Evolutionary conservation across 2,888 invertebrate species (phyloP).

Genomic region (Caradrina clavipalpis): DNA sequence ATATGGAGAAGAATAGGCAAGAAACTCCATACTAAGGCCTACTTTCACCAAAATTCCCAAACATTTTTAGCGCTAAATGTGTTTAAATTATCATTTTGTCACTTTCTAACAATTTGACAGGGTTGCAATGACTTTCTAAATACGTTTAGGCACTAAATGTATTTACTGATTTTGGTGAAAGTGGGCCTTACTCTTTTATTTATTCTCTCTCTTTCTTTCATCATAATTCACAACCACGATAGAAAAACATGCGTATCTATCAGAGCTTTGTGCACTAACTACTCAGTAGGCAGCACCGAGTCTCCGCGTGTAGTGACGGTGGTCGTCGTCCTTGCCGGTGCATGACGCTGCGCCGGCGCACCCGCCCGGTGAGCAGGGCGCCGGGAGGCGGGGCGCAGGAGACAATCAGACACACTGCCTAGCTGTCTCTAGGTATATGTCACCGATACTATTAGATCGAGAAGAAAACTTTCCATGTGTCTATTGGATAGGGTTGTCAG

Average conservation of each 20-base stretch:
- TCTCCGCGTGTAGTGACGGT: constrained; percentile 52
- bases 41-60: too few relatives aligned
- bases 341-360: constrained; percentile 57
- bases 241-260: background rate
- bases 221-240: too few relatives aligned
- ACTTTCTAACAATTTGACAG: too few relatives aligned
- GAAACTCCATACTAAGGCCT: too few relatives aligned
- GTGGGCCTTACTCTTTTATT: too few relatives aligned
- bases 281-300: constrained; percentile 16
- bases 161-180: too few relatives aligned
- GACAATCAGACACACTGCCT: constrained; percentile 46
- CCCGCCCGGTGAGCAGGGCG: constrained; percentile 29
- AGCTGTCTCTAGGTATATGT: constrained; percentile 46
- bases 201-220: too few relatives aligned
- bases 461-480: constrained; percentile 50
- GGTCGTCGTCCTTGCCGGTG: constrained; percentile 55
- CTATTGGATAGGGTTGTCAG: constrained; percentile 31
- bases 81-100: too few relatives aligned
- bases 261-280: constrained; percentile 12
- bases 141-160: too few relatives aligned
- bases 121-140: too few relatives aligned
- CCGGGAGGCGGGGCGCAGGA: constrained; percentile 23
- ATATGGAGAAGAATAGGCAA: too few relatives aligned
- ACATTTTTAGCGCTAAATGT: too few relatives aligned
- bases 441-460: constrained; percentile 14